Evolutionary conservation across 2,113 vertebrate species (phyloP).

Genomic region (Myiopsitta monachus): DNA sequence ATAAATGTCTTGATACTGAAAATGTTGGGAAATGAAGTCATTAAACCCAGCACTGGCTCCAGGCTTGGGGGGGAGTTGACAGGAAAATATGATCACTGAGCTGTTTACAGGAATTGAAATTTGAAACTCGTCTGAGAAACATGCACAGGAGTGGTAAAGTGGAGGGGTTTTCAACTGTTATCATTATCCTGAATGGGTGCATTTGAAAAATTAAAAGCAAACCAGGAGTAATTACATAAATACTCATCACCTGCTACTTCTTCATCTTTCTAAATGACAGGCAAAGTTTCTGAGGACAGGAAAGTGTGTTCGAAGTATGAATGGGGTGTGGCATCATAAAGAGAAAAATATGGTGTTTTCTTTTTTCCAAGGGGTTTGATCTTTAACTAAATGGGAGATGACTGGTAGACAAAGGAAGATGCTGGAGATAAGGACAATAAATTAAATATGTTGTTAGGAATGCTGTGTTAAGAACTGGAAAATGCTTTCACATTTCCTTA

Average conservation of each 20-base stretch:
- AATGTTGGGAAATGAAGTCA: neutral
- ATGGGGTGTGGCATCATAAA: neutral
- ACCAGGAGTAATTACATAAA: neutral
- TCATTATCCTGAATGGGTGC: neutral
- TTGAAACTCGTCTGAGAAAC: neutral
- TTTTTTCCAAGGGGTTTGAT: neutral
- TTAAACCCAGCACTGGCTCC: neutral
- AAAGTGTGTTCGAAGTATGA: neutral
- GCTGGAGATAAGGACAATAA: neutral
- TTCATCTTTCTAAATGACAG: neutral
- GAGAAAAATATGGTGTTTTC: accelerated
- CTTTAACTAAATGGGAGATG: neutral
- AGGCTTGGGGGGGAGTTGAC: neutral
- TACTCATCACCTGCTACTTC: neutral
- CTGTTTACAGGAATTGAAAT: conserved; percentile 37
- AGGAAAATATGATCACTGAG: neutral
- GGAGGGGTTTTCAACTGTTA: neutral
- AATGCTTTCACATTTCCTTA: neutral
- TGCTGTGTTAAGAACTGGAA: neutral
- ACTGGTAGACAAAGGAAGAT: neutral
- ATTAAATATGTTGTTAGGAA: neutral
- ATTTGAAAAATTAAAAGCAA: neutral
- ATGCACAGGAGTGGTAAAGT: neutral
- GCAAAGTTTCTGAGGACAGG: neutral
- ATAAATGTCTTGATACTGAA: neutral